Conservation (phyloP, 2,113 vertebrate genomes). For the Hystrix brachyura region DNA sequence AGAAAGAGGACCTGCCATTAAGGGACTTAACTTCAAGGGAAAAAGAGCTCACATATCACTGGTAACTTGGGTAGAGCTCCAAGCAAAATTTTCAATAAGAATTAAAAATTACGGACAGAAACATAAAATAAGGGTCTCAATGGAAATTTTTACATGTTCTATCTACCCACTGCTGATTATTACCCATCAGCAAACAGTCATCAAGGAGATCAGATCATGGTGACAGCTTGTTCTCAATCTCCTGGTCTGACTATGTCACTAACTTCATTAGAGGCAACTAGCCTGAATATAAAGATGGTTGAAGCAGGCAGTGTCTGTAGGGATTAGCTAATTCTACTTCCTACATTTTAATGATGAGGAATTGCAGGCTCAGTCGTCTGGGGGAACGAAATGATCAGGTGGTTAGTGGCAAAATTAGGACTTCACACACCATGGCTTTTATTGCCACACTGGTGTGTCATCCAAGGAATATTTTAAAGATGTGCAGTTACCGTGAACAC, state of each 20-base stretch:
- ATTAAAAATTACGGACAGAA: not conserved
- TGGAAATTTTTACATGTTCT: not conserved
- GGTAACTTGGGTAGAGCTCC: not conserved
- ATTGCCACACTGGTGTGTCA: not conserved
- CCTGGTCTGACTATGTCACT: not conserved
- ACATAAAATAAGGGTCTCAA: not conserved
- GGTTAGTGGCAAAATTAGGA: not conserved
- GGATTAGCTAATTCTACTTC: not conserved
- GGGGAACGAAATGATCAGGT: not conserved
- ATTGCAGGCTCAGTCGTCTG: not conserved
- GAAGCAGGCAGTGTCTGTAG: not conserved
- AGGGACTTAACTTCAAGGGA: not conserved
- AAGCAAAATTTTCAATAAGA: not conserved
- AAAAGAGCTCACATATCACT: not conserved
- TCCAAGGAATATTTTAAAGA: not conserved
- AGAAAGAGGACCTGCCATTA: not conserved
- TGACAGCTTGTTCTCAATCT: not conserved
- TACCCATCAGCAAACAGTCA: not conserved
- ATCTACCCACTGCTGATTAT: not conserved
- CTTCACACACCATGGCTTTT: not conserved
- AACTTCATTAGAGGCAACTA: not conserved
- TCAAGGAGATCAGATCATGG: too few species aligned
- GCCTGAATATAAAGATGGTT: not conserved
- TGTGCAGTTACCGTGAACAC: not conserved
- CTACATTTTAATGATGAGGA: not conserved